A percentile compares a stretch with the other conserved stretches of the same genome.
These are phyloP conservation scores for Brachionus koreanus DNA, from an alignment of 1,140 invertebrate genomes.

Conservation along the genomic window DNA sequence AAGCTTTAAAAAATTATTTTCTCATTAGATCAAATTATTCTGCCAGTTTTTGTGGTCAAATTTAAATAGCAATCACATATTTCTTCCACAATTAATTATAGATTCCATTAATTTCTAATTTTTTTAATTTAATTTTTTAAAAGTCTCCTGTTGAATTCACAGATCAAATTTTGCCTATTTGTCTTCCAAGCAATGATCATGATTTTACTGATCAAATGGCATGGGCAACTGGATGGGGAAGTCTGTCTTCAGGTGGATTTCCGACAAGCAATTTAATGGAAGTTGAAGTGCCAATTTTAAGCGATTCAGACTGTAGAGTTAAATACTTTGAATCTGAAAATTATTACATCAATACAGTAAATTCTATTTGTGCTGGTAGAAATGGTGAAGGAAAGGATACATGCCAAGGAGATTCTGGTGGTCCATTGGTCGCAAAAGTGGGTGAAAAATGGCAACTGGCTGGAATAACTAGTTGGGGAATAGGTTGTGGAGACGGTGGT, in stretches of 20 bases:
- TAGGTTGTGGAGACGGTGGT: slow-evolving; percentile 43
- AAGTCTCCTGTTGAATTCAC: neutral
- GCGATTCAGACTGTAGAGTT: neutral
- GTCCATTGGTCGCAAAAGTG: slow-evolving; percentile 25
- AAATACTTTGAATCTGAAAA: neutral
- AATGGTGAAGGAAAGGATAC: slow-evolving; percentile 19
- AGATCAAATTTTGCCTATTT: slow-evolving; percentile 13
- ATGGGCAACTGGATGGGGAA: slow-evolving; percentile 43
- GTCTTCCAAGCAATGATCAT: neutral
- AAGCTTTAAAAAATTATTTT: no score
- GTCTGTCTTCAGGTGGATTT: neutral
- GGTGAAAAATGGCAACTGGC: neutral
- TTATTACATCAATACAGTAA: neutral
- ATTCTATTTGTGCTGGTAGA: slow-evolving; percentile 26
- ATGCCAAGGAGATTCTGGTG: slow-evolving; percentile 42
- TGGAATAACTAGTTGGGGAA: slow-evolving; percentile 41
- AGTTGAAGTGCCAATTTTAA: slow-evolving; percentile 33
- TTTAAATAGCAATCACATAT: no score
- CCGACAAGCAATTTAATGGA: neutral
- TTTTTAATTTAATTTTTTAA: neutral
- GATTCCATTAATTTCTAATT: no score
- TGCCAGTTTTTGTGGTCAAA: no score
- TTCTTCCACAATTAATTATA: no score
- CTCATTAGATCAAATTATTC: no score
- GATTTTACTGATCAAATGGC: neutral